Evolutionary conservation across 2,113 vertebrate genomes (phyloP).

Genomic region (Eulemur macaco): DNA sequence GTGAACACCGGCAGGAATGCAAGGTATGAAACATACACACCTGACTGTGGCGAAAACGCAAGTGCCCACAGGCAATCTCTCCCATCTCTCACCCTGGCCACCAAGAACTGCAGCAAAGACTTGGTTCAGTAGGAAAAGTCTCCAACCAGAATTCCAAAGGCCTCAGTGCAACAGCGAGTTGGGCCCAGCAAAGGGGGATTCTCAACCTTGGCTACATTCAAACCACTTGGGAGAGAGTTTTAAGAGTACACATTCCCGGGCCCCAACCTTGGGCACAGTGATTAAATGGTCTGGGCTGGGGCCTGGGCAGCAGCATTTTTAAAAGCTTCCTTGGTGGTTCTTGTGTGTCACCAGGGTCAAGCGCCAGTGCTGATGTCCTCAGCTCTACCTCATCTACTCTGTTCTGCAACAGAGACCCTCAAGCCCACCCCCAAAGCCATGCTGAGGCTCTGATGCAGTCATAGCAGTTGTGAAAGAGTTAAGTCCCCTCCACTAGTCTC

Average conservation of each 20-base stretch:
- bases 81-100: background rate
- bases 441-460: background rate
- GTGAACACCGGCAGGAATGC: background rate
- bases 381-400: too few species aligned
- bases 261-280: background rate
- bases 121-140: background rate
- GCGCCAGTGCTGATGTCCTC: background rate
- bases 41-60: background rate
- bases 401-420: background rate
- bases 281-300: background rate
- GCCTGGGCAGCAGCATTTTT: background rate
- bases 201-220: background rate
- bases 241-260: background rate
- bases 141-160: background rate
- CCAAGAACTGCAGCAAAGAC: background rate
- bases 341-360: background rate
- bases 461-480: background rate
- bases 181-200: background rate
- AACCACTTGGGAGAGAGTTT: background rate
- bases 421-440: accelerated
- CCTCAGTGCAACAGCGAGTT: too few species aligned
- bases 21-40: background rate
- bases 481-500: background rate
- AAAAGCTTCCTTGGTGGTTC: background rate
- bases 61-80: background rate